phyloP scores from a whole-genome alignment of 1,140 invertebrate species.

The Dufourea novaeangliae region DNA sequence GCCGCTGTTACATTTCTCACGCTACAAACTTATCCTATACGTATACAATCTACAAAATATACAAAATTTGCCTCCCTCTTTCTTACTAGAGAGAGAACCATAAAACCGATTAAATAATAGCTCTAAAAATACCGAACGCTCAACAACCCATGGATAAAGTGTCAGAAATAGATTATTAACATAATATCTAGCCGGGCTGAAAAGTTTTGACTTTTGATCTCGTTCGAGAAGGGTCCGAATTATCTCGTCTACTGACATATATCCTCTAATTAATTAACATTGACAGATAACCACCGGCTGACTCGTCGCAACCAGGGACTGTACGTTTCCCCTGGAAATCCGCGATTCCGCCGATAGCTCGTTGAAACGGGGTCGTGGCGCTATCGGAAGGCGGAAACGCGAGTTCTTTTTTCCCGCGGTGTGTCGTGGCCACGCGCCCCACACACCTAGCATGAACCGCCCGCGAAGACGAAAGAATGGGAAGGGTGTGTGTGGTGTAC shows the following conservation, averaged over 20 bases:
- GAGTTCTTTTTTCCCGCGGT: conserved; percentile 37
- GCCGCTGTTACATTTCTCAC: too few relatives aligned
- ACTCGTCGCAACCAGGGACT: background rate
- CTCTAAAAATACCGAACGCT: too few relatives aligned
- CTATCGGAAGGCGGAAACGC: conserved; percentile 51
- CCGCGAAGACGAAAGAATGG: conserved; percentile 36
- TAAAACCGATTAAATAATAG: too few relatives aligned
- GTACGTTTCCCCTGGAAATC: background rate
- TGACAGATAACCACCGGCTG: background rate
- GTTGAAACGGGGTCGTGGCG: conserved; percentile 31
- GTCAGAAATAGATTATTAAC: too few relatives aligned
- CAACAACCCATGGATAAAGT: too few relatives aligned
- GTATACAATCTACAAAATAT: too few relatives aligned
- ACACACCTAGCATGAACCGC: background rate
- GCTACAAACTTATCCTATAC: too few relatives aligned
- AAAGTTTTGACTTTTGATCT: too few relatives aligned
- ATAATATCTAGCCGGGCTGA: too few relatives aligned
- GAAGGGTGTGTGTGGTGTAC: conserved; percentile 52
- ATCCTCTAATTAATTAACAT: background rate
- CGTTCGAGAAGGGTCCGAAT: background rate
- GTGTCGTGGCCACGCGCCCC: conserved; percentile 41
- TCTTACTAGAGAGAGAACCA: too few relatives aligned
- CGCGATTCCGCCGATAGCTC: conserved; percentile 28
- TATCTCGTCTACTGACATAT: background rate
- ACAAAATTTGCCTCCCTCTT: too few relatives aligned